Percentiles rank a stretch among this genome's conserved stretches.
phyloP scores from a whole-genome alignment of 1,140 invertebrate species.

The Dendrolimus punctatus region DNA sequence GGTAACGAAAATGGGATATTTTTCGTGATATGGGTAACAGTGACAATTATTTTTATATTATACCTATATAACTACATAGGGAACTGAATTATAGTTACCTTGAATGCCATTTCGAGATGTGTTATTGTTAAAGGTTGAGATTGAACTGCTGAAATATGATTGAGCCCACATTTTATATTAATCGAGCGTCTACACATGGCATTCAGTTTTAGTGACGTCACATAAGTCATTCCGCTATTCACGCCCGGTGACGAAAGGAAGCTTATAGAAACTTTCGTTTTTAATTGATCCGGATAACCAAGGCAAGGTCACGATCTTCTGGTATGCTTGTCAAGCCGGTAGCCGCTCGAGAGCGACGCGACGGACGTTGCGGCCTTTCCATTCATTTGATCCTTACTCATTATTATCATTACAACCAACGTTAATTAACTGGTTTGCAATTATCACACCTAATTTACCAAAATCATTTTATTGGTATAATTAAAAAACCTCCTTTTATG shows the following conservation, averaged over 20 bases:
- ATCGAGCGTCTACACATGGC: slow-evolving; percentile 21
- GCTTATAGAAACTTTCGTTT: slow-evolving; percentile 48
- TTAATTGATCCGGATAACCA: slow-evolving; percentile 27
- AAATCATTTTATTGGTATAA: too few species aligned
- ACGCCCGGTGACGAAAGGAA: slow-evolving; percentile 25
- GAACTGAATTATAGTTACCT: slow-evolving; percentile 15
- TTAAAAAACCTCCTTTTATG: too few species aligned
- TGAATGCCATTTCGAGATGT: slow-evolving; percentile 41
- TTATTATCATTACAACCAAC: neutral
- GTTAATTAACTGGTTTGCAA: too few species aligned
- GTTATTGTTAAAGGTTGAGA: slow-evolving; percentile 19
- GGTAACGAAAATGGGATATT: too few species aligned
- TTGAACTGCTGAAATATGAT: slow-evolving; percentile 23
- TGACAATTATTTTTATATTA: too few species aligned
- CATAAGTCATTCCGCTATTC: slow-evolving; percentile 23
- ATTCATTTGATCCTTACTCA: slow-evolving; percentile 5
- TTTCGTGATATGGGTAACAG: too few species aligned
- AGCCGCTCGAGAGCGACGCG: neutral
- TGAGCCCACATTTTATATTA: slow-evolving; percentile 35
- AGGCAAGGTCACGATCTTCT: slow-evolving; percentile 35
- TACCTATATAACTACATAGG: too few species aligned
- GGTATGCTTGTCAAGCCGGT: slow-evolving; percentile 17
- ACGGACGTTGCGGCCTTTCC: slow-evolving; percentile 5
- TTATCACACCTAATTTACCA: too few species aligned
- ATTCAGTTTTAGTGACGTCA: slow-evolving; percentile 30